Conservation (phyloP, 2,888 invertebrate genomes). For the Tetanocera ferruginea region DNA sequence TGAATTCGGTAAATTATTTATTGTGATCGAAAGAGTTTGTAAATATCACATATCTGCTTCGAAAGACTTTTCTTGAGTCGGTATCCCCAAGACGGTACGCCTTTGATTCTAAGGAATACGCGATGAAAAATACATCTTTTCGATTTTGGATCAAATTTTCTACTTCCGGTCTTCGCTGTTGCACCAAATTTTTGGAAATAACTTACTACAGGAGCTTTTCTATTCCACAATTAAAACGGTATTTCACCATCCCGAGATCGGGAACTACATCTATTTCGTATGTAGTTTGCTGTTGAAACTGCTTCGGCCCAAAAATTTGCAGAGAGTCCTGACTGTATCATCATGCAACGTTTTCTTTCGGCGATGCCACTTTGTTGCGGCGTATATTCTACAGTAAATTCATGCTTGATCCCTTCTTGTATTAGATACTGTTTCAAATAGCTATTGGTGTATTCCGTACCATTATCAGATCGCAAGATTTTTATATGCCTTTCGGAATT, state of each 20-base stretch:
- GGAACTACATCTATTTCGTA: constrained; percentile 52
- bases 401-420: constrained; percentile 52
- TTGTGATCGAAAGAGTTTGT: neutral
- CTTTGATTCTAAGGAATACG: too few species aligned
- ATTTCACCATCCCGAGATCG: constrained; percentile 39
- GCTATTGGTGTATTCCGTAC: constrained; percentile 51
- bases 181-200: constrained; percentile 45
- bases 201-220: constrained; percentile 39
- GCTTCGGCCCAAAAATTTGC: constrained; percentile 57
- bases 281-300: constrained; percentile 52
- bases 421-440: too few species aligned
- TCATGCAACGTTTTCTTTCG: constrained; percentile 51
- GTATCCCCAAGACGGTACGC: too few species aligned
- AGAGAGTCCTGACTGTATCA: constrained; percentile 52
- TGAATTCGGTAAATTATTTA: constrained; percentile 31
- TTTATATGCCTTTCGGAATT: constrained; percentile 47
- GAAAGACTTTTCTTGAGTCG: too few species aligned
- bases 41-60: constrained; percentile 39
- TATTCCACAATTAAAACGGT: constrained; percentile 42
- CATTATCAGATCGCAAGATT: constrained; percentile 53
- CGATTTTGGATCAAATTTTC: too few species aligned
- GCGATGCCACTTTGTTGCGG: constrained; percentile 52
- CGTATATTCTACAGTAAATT: constrained; percentile 49
- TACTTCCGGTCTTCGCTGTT: too few species aligned
- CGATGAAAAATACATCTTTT: too few species aligned